phyloP scores from a whole-genome alignment of 2,888 invertebrate genomes.

The Balanococcus diminutus region DNA sequence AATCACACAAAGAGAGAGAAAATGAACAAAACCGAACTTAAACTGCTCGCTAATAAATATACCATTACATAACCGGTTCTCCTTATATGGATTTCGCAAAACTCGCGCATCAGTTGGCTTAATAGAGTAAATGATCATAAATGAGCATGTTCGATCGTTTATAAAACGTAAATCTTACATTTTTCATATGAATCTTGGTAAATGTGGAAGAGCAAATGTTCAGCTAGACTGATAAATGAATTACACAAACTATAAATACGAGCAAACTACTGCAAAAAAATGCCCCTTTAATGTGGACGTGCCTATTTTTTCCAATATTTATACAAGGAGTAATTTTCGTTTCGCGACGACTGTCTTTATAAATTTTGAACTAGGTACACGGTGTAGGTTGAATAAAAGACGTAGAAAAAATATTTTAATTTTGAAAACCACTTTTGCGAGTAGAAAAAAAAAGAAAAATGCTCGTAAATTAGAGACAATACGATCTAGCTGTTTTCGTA shows the following conservation, averaged over 20 bases:
- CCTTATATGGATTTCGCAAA: constrained; percentile 23
- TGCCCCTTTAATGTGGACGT: neutral
- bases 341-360: neutral
- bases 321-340: neutral
- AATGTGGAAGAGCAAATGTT: neutral
- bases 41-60: neutral
- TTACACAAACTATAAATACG: neutral
- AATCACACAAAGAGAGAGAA: neutral
- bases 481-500: neutral
- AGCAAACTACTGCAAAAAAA: neutral
- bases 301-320: neutral
- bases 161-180: constrained; percentile 26
- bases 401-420: neutral
- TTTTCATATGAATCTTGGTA: constrained; percentile 19
- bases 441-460: neutral
- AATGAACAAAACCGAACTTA: neutral
- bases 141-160: constrained; percentile 10
- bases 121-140: constrained; percentile 21
- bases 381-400: neutral
- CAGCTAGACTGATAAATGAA: constrained; percentile 24
- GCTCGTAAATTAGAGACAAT: neutral
- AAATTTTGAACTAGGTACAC: neutral
- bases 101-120: constrained; percentile 1
- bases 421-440: neutral
- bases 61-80: constrained; percentile 26